Conservation (phyloP, 2,797 vertebrate genomes). For the Sitta carolinensis region DNA sequence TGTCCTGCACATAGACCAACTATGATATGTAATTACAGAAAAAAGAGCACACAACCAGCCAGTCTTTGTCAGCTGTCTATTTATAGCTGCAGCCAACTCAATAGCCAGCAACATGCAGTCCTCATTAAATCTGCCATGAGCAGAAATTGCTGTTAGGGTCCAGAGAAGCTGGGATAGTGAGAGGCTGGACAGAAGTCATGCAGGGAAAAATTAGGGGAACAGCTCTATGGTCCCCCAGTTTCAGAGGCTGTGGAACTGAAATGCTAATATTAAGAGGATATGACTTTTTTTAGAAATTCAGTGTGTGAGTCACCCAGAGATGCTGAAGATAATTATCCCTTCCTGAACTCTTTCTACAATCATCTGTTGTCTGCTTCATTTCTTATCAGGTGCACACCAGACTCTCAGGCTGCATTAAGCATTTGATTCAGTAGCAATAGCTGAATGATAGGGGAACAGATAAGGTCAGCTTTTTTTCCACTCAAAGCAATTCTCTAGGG, state of each 20-base stretch:
- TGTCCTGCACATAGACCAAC: neutral
- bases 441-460: neutral
- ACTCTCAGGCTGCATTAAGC: neutral
- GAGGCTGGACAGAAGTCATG: neutral
- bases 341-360: neutral
- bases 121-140: neutral
- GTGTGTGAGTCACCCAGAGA: neutral
- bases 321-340: neutral
- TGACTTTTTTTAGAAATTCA: neutral
- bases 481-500: neutral
- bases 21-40: slow-evolving; percentile 29
- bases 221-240: neutral
- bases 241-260: neutral
- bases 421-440: neutral
- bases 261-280: neutral
- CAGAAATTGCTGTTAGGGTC: neutral
- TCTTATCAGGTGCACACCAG: neutral
- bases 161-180: neutral
- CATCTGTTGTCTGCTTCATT: neutral
- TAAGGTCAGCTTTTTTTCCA: neutral
- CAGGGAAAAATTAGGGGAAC: neutral
- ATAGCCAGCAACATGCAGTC: slow-evolving; percentile 17
- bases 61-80: slow-evolving; percentile 51
- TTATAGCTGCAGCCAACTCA: slow-evolving; percentile 32
- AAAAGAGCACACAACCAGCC: neutral